phyloP scores from a whole-genome alignment of 2,888 invertebrate genomes.

The Hybos culiciformis region DNA sequence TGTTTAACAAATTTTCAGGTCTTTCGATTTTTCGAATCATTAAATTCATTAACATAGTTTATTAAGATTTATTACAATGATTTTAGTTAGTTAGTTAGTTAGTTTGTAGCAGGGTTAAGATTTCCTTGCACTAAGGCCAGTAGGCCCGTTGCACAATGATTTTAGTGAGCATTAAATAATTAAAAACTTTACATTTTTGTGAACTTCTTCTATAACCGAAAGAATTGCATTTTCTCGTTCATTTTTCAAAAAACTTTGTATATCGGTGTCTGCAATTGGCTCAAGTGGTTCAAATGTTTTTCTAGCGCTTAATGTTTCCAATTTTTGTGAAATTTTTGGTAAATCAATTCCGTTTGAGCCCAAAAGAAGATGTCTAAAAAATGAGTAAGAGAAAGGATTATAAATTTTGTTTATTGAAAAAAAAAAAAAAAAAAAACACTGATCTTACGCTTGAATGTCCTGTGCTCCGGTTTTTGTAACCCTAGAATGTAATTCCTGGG shows the following conservation, averaged over 20 bases:
- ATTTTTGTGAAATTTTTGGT: constrained; percentile 81
- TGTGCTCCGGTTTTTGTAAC: constrained; percentile 75
- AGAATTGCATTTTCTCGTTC: constrained; percentile 89
- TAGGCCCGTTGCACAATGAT: too few relatives aligned
- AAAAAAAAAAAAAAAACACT: neutral
- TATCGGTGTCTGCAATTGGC: constrained; percentile 81
- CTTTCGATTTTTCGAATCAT: too few relatives aligned
- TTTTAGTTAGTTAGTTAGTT: neutral
- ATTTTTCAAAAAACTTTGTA: constrained; percentile 79
- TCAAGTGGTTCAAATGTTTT: constrained; percentile 80
- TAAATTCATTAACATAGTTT: too few relatives aligned
- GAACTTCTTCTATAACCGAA: constrained; percentile 79
- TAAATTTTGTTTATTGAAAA: neutral
- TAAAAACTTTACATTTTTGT: constrained; percentile 53
- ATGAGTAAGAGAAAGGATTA: constrained; percentile 8
- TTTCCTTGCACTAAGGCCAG: neutral
- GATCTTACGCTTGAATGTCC: constrained; percentile 73
- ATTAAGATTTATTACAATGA: too few relatives aligned
- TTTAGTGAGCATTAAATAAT: too few relatives aligned
- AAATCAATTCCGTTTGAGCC: constrained; percentile 88
- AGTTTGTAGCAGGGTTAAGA: neutral
- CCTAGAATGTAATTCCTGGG: constrained; percentile 74
- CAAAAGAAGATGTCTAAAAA: constrained; percentile 65
- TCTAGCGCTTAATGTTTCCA: constrained; percentile 75
- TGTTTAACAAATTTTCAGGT: too few relatives aligned